phyloP scores from a whole-genome alignment of 2,113 vertebrate species.

The Eptatretus burgeri region DNA sequence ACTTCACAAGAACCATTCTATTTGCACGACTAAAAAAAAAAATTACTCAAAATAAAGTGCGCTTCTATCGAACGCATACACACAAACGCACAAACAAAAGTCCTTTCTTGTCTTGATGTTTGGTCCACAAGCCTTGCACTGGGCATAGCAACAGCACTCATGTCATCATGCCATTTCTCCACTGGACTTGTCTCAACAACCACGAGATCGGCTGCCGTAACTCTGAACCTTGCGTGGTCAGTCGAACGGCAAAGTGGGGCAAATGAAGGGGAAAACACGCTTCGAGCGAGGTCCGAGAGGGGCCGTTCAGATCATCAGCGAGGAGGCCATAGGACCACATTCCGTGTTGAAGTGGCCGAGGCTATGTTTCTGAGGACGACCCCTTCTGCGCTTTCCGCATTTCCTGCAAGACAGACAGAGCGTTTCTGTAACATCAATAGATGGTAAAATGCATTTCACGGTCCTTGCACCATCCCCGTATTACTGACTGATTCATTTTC shows the following conservation, averaged over 20 bases:
- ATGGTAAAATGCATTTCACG: no score
- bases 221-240: no score
- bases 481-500: no score
- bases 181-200: no score
- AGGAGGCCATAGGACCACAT: slow-evolving; percentile 23
- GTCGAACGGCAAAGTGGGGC: background rate
- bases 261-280: background rate
- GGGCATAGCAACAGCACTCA: background rate
- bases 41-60: no score
- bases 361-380: slow-evolving; percentile 78
- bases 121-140: background rate
- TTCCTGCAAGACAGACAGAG: slow-evolving; percentile 23
- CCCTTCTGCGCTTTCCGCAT: slow-evolving; percentile 75
- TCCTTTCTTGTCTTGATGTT: no score
- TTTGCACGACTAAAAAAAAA: no score
- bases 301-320: slow-evolving; percentile 48
- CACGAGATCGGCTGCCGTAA: background rate
- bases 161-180: background rate
- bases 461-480: no score
- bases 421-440: no score
- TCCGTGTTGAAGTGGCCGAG: slow-evolving; percentile 79
- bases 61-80: no score
- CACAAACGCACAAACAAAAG: no score
- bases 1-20: no score
- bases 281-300: background rate